Evolutionary conservation across 2,888 invertebrate species (phyloP), one percentile per base, ranked within the genome.

Genomic region (Drosophila hamatofila): DNA sequence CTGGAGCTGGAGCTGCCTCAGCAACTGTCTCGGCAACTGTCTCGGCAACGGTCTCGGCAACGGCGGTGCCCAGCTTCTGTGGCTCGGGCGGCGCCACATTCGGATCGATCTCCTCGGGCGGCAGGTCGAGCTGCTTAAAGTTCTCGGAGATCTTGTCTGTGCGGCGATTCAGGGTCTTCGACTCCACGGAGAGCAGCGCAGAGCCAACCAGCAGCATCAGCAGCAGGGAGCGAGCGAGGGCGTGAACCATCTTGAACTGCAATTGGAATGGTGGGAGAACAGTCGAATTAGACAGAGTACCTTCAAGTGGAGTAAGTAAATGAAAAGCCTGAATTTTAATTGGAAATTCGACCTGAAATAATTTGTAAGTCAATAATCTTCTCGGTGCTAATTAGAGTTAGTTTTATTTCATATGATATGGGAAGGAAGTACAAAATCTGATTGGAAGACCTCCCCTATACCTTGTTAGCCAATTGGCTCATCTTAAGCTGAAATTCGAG

Each of bases 41-140:
- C 5, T 25, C 46, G 4, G 9, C n/a, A 8, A 21, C 51, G 1
- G 63, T 21, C 2, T 21, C 65, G 12, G 49, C 65, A 2, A 59
- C 83, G 1, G 59, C 41, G 21, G 33, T n/a, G 6, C 67, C 73
- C 12, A 21, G 21, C 35, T 81, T 59, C 25, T 80, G 83, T 4
- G 87, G 78, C 51, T 74, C 71, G 48, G 81, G 77, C 35, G 92
- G 93, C 37, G 92, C 91, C 42, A 92, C 91, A 88, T 92, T 90
- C 0, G 92, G 93, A 84, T 92, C 92, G 16, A 93, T 91, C 81
- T 92, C 93, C 67, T 92, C 91, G 11, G 90, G 87, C 14, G 92
- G 81, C 65, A 92, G 71, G 46, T 91, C 78, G 14, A 93, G 63
- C 64, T 92, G 90, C 60, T 92, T 93, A 21, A 91, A 92, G 30